Conservation (phyloP, 2,888 invertebrate genomes). For the Cataglyphis cursor region DNA sequence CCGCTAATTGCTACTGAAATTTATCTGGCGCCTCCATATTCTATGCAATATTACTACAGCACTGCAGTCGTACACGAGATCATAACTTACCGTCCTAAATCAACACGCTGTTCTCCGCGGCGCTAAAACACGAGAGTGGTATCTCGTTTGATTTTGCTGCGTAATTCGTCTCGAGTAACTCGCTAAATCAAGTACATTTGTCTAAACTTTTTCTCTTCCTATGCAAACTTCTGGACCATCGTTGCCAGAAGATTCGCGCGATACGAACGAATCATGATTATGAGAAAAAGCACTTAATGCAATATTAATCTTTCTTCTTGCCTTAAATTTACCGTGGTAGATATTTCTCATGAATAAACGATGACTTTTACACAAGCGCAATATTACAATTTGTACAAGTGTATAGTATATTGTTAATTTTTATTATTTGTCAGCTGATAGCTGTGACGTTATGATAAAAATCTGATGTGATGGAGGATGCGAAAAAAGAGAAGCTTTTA, state of each 20-base stretch:
- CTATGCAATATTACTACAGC: slow-evolving; percentile 68
- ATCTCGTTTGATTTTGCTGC: slow-evolving; percentile 54
- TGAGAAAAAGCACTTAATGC: background rate
- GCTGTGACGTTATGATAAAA: background rate
- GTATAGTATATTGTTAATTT: background rate
- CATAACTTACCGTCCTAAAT: slow-evolving; percentile 75
- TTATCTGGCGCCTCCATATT: slow-evolving; percentile 77
- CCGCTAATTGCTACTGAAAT: slow-evolving; percentile 79
- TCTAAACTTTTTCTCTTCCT: background rate
- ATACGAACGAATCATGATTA: background rate
- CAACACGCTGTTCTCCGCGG: slow-evolving; percentile 58
- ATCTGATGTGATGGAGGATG: background rate
- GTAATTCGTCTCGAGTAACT: slow-evolving; percentile 39
- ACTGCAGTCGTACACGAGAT: slow-evolving; percentile 56
- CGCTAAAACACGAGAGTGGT: slow-evolving; percentile 46
- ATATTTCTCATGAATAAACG: background rate
- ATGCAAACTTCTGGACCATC: slow-evolving; percentile 12
- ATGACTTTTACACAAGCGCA: background rate
- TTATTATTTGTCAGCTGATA: background rate
- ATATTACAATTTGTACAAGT: background rate
- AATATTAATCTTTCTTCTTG: background rate
- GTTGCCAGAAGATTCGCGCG: background rate
- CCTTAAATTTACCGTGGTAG: background rate
- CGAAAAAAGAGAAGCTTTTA: background rate
- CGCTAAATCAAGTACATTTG: slow-evolving; percentile 48